Base-by-base conservation (phyloP, 1,140 invertebrate genomes). In the Papilio aristodemus region DNA sequence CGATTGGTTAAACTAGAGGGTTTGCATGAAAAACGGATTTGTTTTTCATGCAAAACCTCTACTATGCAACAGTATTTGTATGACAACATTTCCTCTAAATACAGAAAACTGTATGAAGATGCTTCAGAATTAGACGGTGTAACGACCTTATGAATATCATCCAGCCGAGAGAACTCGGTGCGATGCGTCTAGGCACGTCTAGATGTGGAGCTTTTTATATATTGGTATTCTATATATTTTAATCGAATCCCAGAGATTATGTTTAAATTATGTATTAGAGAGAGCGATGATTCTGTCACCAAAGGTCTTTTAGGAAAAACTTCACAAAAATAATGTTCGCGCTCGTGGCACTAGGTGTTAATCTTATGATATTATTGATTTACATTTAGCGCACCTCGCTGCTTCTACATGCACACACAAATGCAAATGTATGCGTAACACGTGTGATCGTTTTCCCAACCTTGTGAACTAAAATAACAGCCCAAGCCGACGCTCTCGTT, bases 381-480 rank as follows among this genome's bases (percentile, higher is more conserved):
- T 22, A 54, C 46, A 54, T 54, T 54, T 54, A 54, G 46, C 46
- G 19, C 46, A 54, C 19, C 46, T 11, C 19, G 46, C 46, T 2
- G 11, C 46, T 54, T 54, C 22, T 4, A 54, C 19, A 54, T 17
- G 17, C 8, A 19, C 43, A 54, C 22, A 25, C 19, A 5, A 54
- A 54, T 54, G 46, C 19, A 54, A 54, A 54, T 54, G 19, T 54
- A 54, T 25, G 19, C 9, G 46, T 54, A 54, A 25, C 46, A 54
- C 46, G 46, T 22, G 46, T 17, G 46, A 54, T 54, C 19, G 22
- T 22, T 17, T 19, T 54, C 19, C 11, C 46, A 54, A 54, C 46
- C 46, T 54, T 54, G 46, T 54, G 46, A 54, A 54, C 46, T 54
- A 54, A 54, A 54, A 54, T 54, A 54, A 54, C 46, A 17, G 43